A percentile compares a stretch with the other conserved stretches of the same genome.
phyloP scores from a whole-genome alignment of 2,113 vertebrate genomes.

The Zapornia atra region DNA sequence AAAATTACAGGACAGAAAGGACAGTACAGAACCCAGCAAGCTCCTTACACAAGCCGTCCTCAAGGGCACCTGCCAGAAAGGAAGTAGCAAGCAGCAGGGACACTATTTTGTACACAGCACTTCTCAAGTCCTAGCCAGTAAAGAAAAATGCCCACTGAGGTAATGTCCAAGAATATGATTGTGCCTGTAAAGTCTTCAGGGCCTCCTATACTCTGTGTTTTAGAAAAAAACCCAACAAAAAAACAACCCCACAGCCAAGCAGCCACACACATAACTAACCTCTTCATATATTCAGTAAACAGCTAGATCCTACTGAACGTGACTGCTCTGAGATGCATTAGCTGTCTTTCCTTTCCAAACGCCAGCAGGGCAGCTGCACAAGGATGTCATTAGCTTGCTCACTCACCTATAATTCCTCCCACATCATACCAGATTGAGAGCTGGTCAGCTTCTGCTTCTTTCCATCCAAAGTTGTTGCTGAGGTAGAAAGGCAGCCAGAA shows the following conservation, averaged over 20 bases:
- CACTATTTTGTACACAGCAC: not conserved
- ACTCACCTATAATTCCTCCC: slow-evolving; percentile 91
- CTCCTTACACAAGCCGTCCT: not conserved
- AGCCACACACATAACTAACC: not conserved
- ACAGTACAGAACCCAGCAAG: not conserved
- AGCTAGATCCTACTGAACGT: not conserved
- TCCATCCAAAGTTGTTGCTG: slow-evolving; percentile 92
- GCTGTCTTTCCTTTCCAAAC: not conserved
- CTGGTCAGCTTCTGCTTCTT: slow-evolving; percentile 91
- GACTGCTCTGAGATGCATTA: not conserved
- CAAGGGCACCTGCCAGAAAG: not conserved
- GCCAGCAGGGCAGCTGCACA: not conserved
- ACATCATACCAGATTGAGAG: slow-evolving; percentile 97
- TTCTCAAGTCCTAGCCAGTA: not conserved
- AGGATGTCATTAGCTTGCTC: not conserved
- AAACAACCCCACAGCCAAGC: not conserved
- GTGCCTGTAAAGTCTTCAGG: not conserved
- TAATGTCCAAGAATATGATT: not conserved
- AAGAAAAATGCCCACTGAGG: not conserved
- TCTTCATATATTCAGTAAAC: not conserved
- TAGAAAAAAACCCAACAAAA: not conserved
- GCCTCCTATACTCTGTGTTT: not conserved
- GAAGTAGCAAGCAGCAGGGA: not conserved
- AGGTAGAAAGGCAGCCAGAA: slow-evolving; percentile 98
- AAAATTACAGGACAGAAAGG: not conserved